These are phyloP conservation scores for Philopotamus ludificatus DNA, from an alignment of 1,140 invertebrate species.

Conservation along the genomic window DNA sequence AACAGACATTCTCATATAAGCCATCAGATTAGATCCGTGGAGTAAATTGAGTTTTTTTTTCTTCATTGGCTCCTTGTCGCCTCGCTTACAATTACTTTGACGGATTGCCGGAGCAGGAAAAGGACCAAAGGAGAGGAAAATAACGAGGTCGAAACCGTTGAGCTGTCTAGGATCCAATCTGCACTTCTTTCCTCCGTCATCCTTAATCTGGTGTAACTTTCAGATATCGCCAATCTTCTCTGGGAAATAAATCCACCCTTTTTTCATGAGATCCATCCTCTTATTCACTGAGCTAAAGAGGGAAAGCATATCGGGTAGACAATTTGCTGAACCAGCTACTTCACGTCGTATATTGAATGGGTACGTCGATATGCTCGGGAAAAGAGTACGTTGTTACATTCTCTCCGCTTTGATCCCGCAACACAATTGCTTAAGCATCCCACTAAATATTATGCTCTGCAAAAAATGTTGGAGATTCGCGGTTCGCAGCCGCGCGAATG, in stretches of 20 bases:
- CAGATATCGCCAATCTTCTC: background rate
- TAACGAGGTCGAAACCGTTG: background rate
- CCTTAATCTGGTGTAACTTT: background rate
- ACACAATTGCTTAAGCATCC: no score
- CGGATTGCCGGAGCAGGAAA: background rate
- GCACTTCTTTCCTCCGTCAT: background rate
- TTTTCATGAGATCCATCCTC: background rate
- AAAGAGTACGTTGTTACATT: no score
- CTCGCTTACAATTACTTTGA: background rate
- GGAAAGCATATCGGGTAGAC: background rate
- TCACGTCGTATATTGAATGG: no score
- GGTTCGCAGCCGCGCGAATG: no score
- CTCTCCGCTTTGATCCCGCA: no score
- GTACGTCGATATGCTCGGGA: no score
- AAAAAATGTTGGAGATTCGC: no score
- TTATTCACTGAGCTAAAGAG: background rate
- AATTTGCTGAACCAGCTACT: no score
- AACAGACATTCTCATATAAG: background rate
- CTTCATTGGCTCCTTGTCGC: no score
- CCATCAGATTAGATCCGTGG: no score
- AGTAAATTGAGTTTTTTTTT: no score
- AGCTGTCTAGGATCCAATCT: background rate
- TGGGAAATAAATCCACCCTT: background rate
- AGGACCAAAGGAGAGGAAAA: background rate
- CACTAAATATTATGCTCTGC: no score